Evolutionary conservation across 2,113 vertebrate species (phyloP), one percentile per base, ranked within the genome.

Genomic region (Alosa alosa): DNA sequence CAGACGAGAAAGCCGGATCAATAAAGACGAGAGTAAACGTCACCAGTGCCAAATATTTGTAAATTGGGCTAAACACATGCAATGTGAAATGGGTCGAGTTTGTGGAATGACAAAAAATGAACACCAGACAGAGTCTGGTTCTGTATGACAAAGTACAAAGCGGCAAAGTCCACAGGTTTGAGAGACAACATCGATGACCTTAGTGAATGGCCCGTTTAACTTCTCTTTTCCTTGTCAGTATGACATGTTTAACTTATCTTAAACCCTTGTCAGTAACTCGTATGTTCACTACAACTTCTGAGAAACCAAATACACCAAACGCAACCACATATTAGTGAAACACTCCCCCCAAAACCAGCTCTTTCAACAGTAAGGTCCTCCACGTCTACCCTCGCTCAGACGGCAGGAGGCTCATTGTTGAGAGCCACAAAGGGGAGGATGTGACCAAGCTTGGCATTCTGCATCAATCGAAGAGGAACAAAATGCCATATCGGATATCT

Each of bases 361-460:
- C 20, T 60, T 22, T 20, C 55, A 60, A 20, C 20, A 3, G 18
- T 60, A 6, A 22, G 55, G 5, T 60, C 55, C 25, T 31, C 8
- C 25, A n/a, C 60, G 0, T 47, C n/a, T 81, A 60, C 44, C 36
- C 81, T 49, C 22, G 47, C 55, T n/a, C 25, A 81, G 85, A 83
- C 75, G 91, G 89, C 81, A 84, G 82, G 10, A 91, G 91, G 92
- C 90, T 94, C 92, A 92, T 91, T 89, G 85, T 89, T 86, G 86
- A 93, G 90, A 92, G 92, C 85, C 86, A 88, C 91, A 88, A 90
- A 90, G 85, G 89, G 91, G 93, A 94, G 91, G 91, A 89, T 86
- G 89, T 90, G 88, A 93, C 92, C 91, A 88, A 88, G 90, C 85
- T 92, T 91, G 92, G 89, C 89, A 55, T 83, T 85, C 85, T 88